phyloP scores from a whole-genome alignment of 2,888 invertebrate genomes.

The Poecilus cupreus region DNA sequence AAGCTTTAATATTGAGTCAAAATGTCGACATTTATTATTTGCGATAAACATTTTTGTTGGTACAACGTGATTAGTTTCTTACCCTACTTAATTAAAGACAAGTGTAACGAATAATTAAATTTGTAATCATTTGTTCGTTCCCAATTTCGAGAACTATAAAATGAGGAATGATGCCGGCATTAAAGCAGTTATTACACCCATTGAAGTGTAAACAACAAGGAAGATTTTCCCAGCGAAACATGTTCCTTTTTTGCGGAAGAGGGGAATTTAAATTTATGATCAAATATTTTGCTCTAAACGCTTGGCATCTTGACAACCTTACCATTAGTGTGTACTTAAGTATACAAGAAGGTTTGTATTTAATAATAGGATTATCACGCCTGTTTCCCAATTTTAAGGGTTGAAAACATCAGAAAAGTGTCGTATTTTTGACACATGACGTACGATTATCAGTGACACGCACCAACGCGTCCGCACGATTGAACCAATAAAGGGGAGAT shows the following conservation, averaged over 20 bases:
- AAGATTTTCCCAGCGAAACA: not conserved
- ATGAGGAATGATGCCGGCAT: too few species aligned
- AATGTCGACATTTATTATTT: too few species aligned
- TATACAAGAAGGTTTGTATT: not conserved
- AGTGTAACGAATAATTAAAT: too few species aligned
- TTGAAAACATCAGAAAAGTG: constrained; percentile 24
- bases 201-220: constrained; percentile 21
- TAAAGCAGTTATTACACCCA: not conserved
- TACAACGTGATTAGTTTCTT: too few species aligned
- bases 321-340: not conserved
- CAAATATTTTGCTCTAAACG: not conserved
- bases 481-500: not conserved
- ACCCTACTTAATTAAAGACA: too few species aligned
- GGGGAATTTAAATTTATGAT: constrained; percentile 24
- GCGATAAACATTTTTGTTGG: too few species aligned
- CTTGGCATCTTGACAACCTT: not conserved
- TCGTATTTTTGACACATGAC: constrained; percentile 33
- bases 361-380: constrained; percentile 20
- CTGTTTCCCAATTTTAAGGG: constrained; percentile 21
- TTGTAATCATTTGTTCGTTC: too few species aligned
- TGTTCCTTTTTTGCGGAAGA: constrained; percentile 4
- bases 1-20: too few species aligned
- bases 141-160: too few species aligned
- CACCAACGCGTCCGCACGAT: not conserved
- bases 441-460: not conserved